These are phyloP conservation scores for Drosophila equinoxialis DNA, from an alignment of 1,140 invertebrate genomes.

Conservation along the genomic window DNA sequence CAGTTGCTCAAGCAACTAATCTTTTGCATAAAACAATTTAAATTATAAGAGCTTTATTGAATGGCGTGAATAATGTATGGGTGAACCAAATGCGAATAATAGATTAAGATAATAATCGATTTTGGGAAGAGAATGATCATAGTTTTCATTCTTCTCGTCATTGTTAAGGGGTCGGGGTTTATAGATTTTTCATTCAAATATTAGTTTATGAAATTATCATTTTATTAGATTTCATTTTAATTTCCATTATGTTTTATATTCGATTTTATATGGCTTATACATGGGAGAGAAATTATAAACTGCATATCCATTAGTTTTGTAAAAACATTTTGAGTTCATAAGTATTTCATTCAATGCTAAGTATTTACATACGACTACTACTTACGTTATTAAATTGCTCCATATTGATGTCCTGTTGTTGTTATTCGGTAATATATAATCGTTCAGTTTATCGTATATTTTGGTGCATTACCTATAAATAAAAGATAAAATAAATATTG, in stretches of 20 bases:
- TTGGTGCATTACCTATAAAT: conserved; percentile 33
- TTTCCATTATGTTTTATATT: neutral
- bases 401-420: conserved; percentile 39
- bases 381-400: conserved; percentile 58
- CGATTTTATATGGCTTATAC: neutral
- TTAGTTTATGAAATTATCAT: too few species aligned
- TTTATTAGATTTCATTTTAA: neutral
- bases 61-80: too few species aligned
- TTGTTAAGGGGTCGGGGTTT: too few species aligned
- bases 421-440: conserved; percentile 14
- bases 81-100: too few species aligned
- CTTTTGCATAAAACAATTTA: too few species aligned
- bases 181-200: too few species aligned
- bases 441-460: conserved; percentile 16
- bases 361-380: conserved; percentile 28
- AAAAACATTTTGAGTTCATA: conserved; percentile 33
- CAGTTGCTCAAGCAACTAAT: too few species aligned
- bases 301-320: conserved; percentile 53
- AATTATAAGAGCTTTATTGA: too few species aligned
- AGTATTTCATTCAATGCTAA: conserved; percentile 32
- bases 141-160: too few species aligned
- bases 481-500: conserved; percentile 33
- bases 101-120: too few species aligned
- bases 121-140: too few species aligned
- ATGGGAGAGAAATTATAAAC: conserved; percentile 12